These are phyloP conservation scores for Cyprinella venusta DNA, from an alignment of 2,797 vertebrate species.

Conservation along the genomic window DNA sequence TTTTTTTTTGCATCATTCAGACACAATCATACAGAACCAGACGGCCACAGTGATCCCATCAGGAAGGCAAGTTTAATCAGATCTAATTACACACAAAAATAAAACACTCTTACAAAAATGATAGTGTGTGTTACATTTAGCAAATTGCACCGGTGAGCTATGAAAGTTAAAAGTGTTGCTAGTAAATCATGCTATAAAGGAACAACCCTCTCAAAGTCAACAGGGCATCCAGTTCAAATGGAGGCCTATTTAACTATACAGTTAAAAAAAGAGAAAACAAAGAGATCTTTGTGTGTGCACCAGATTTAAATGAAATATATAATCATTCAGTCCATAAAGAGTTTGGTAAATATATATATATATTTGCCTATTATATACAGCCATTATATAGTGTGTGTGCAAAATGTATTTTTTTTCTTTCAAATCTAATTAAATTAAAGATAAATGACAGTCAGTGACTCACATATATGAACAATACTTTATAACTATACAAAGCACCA, in stretches of 20 bases:
- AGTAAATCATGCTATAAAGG: conserved; percentile 79
- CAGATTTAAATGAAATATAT: conserved; percentile 72
- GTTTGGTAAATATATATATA: conserved; percentile 65
- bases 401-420: conserved; percentile 63
- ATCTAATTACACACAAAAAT: conserved; percentile 93
- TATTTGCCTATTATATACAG: conserved; percentile 65
- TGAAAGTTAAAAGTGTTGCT: conserved; percentile 81
- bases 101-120: conserved; percentile 84
- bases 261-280: conserved; percentile 62
- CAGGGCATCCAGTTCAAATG: conserved; percentile 61
- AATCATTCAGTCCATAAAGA: conserved; percentile 59
- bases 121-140: conserved; percentile 84
- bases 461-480: conserved; percentile 78
- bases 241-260: conserved; percentile 67
- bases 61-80: conserved; percentile 86
- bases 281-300: conserved; percentile 83
- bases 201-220: conserved; percentile 62
- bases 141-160: conserved; percentile 83
- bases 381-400: conserved; percentile 71
- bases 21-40: conserved; percentile 50
- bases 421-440: conserved; percentile 78
- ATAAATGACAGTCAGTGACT: conserved; percentile 81
- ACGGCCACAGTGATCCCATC: conserved; percentile 66
- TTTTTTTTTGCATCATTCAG: not conserved
- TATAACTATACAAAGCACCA: conserved; percentile 84